A percentile compares a stretch with the other conserved stretches of the same genome.
Conservation (phyloP, 2,888 invertebrate species). For the Congeria kusceri region DNA sequence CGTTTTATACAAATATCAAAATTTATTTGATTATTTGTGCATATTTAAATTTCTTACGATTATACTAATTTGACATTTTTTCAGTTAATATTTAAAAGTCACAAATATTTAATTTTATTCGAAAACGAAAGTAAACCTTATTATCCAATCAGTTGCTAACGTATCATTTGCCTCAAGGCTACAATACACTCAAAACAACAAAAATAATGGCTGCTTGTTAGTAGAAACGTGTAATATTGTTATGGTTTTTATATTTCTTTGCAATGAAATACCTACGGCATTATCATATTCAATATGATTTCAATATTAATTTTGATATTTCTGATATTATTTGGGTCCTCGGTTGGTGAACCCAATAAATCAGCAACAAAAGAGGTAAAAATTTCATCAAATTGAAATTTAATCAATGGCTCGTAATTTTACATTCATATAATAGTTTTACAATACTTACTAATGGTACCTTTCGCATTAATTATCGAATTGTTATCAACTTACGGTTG, state of each 20-base stretch:
- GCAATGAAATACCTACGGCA: no score
- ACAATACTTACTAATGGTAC: no score
- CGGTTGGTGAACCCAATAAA: conserved; percentile 23
- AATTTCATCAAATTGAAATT: background rate
- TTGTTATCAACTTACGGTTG: no score
- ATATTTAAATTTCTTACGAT: background rate
- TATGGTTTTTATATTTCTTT: no score
- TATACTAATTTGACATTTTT: no score
- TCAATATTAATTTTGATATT: background rate
- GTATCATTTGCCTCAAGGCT: conserved; percentile 1
- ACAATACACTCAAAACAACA: conserved; percentile 31
- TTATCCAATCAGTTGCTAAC: conserved; percentile 6
- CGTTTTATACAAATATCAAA: conserved; percentile 22
- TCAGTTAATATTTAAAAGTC: no score
- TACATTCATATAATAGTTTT: no score
- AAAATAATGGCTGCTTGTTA: conserved; percentile 49
- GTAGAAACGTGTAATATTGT: background rate
- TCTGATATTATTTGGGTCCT: background rate
- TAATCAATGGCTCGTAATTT: no score
- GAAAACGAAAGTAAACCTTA: conserved; percentile 23
- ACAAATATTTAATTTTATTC: background rate
- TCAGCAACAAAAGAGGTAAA: conserved; percentile 36
- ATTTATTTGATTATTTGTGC: background rate
- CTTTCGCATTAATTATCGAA: no score
- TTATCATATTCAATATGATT: background rate